phyloP scores from a whole-genome alignment of 2,797 vertebrate species.

The Capromys pilorides region DNA sequence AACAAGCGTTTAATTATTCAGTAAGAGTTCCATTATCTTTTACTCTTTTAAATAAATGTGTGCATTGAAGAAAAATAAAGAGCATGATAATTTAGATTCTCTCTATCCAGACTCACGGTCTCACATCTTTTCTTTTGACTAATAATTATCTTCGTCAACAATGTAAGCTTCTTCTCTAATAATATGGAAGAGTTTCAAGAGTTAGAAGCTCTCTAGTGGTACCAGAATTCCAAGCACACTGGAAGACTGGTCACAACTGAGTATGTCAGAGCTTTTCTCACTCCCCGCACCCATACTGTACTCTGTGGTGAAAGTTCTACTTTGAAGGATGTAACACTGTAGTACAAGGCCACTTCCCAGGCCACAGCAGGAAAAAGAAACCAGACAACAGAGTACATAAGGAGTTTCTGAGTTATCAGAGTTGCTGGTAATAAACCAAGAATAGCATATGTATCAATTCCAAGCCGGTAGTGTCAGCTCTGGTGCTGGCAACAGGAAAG shows the following conservation, averaged over 20 bases:
- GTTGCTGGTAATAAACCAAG: slow-evolving; percentile 68
- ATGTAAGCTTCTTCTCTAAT: background rate
- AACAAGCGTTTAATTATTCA: background rate
- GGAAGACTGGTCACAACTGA: background rate
- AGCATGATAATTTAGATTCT: background rate
- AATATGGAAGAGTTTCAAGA: background rate
- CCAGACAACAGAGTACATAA: background rate
- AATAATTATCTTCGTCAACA: background rate
- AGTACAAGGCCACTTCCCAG: background rate
- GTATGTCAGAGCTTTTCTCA: background rate
- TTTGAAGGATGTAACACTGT: background rate
- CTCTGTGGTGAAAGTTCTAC: background rate
- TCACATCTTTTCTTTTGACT: background rate
- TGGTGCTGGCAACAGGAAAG: slow-evolving; percentile 69
- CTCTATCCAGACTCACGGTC: background rate
- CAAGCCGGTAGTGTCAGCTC: slow-evolving; percentile 53
- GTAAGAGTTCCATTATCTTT: background rate
- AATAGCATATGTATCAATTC: slow-evolving; percentile 70
- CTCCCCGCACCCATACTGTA: background rate
- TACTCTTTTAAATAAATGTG: background rate
- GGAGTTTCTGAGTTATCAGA: slow-evolving; percentile 49
- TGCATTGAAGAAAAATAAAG: background rate
- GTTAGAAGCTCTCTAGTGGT: background rate
- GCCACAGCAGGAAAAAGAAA: background rate
- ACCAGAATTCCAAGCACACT: background rate